These are phyloP conservation scores for Aethes cnicana DNA, from an alignment of 2,888 invertebrate genomes.

Conservation along the genomic window DNA sequence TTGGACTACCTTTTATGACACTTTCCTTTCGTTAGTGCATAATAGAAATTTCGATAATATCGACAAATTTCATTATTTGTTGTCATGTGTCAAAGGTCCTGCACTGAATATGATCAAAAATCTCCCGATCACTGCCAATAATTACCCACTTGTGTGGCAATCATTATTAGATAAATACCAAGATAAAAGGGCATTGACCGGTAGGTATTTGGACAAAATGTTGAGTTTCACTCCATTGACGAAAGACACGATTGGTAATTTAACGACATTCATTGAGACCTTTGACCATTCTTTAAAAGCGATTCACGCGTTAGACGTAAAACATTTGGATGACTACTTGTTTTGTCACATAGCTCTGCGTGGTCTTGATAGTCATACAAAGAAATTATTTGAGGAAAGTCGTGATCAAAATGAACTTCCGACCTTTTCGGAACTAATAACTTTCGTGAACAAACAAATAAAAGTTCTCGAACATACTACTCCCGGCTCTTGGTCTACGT, in stretches of 20 bases:
- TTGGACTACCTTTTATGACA: neutral
- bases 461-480: conserved; percentile 4
- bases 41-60: neutral
- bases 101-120: neutral
- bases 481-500: neutral
- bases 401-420: conserved; percentile 21
- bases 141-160: neutral
- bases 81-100: no score
- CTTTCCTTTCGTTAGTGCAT: neutral
- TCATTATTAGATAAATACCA: neutral
- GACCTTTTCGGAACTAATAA: conserved; percentile 13
- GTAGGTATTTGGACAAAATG: neutral
- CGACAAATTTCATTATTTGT: no score
- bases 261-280: conserved; percentile 18
- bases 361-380: conserved; percentile 13
- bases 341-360: conserved; percentile 25
- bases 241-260: neutral
- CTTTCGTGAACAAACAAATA: no score
- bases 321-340: conserved; percentile 15
- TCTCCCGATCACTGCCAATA: neutral
- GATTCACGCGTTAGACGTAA: conserved; percentile 25
- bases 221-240: neutral
- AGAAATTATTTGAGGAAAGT: no score
- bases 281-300: conserved; percentile 29
- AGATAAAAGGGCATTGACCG: neutral